Conservation (phyloP, 2,113 vertebrate genomes). For the Psophia crepitans region DNA sequence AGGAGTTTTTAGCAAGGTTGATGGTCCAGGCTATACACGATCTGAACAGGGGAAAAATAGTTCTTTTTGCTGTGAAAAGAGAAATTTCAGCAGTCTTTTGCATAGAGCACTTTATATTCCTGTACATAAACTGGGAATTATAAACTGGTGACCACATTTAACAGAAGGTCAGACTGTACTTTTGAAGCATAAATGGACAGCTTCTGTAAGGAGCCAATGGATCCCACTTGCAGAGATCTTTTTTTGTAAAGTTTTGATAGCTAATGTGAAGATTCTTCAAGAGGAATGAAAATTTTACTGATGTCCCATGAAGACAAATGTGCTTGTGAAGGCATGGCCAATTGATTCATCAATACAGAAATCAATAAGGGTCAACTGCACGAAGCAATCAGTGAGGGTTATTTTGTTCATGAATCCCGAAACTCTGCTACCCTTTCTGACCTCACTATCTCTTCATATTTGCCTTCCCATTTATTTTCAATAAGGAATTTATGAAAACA, state of each 20-base stretch:
- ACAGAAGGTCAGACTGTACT: not conserved
- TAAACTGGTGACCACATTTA: not conserved
- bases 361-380: not conserved
- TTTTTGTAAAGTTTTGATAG: not conserved
- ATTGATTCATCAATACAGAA: not conserved
- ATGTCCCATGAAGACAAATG: not conserved
- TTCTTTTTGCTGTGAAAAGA: not conserved
- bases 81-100: not conserved
- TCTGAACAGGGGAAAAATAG: not conserved
- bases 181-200: not conserved
- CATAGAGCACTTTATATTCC: not conserved
- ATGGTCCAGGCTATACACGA: not conserved
- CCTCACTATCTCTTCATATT: not conserved
- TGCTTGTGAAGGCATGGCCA: not conserved
- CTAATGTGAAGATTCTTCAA: not conserved
- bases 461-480: not conserved
- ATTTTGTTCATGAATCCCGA: not conserved
- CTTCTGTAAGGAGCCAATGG: not conserved
- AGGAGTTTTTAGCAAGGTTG: not conserved
- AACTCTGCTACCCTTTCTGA: not conserved
- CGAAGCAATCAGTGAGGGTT: not conserved
- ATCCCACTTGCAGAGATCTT: not conserved
- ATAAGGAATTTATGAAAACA: not conserved
- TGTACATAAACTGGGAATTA: not conserved
- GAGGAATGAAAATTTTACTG: not conserved